These are phyloP conservation scores for Cariama cristata DNA, from an alignment of 2,113 vertebrate species.

Conservation along the genomic window DNA sequence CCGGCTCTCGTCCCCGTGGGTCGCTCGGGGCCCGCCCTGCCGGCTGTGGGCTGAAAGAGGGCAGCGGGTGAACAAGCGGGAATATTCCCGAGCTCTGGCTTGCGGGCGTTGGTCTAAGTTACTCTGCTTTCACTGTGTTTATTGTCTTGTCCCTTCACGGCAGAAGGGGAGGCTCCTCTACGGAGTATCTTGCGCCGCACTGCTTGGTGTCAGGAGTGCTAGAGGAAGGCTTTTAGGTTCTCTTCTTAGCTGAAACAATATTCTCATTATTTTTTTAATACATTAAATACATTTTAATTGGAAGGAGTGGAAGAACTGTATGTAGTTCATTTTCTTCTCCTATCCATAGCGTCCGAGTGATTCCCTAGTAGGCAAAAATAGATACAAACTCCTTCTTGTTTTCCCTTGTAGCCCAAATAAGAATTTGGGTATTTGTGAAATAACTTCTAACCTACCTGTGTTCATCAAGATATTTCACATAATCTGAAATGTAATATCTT, in stretches of 20 bases:
- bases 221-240: not conserved
- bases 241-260: not conserved
- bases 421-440: not conserved
- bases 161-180: not conserved
- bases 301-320: not conserved
- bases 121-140: not conserved
- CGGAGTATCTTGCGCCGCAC: not conserved
- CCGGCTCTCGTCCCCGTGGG: not conserved
- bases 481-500: not conserved
- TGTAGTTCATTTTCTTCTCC: not conserved
- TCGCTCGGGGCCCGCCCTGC: not conserved
- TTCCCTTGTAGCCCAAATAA: not conserved
- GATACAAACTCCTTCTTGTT: not conserved
- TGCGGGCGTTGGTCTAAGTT: not conserved
- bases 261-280: not conserved
- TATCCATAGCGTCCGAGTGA: not conserved
- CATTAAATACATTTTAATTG: not conserved
- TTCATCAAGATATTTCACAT: not conserved
- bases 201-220: not conserved
- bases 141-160: accelerated
- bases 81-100: accelerated
- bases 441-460: not conserved
- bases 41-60: not conserved
- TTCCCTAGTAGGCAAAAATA: not conserved
- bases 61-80: not conserved